phyloP scores from a whole-genome alignment of 2,113 vertebrate genomes.

The Reinhardtius hippoglossoides region DNA sequence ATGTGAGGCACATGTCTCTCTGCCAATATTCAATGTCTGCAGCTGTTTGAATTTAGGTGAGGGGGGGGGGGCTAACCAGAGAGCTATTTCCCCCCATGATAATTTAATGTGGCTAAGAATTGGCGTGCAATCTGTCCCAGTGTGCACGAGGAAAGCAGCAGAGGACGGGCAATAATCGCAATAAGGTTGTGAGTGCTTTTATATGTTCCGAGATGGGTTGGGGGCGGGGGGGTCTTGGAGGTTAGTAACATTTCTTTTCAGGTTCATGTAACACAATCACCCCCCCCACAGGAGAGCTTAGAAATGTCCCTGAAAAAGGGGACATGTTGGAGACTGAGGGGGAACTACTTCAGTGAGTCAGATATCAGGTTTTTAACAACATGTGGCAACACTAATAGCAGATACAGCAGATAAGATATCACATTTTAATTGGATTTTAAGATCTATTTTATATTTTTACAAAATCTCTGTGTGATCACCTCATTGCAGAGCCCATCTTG shows the following conservation, averaged over 20 bases:
- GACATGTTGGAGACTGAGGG: conserved; percentile 3
- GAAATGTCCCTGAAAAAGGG: not conserved
- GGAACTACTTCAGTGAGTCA: not conserved
- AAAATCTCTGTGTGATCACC: not conserved
- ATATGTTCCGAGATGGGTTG: too few species aligned
- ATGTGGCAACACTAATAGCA: not conserved
- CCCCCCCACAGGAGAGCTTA: not conserved
- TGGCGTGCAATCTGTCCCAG: conserved; percentile 35
- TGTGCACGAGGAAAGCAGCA: conserved; percentile 23
- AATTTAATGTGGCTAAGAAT: conserved; percentile 55
- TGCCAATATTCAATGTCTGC: conserved; percentile 55
- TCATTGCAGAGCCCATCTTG: not conserved
- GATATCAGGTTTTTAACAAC: conserved; percentile 3
- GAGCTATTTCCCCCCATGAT: conserved; percentile 42
- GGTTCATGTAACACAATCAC: conserved; percentile 14
- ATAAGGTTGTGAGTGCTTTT: conserved; percentile 17
- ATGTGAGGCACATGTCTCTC: conserved; percentile 59
- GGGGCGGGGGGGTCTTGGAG: not conserved
- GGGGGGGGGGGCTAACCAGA: conserved; percentile 19
- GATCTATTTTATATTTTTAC: too few species aligned
- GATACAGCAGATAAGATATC: too few species aligned
- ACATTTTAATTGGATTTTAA: too few species aligned
- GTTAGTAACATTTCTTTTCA: conserved; percentile 10
- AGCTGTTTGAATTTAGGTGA: conserved; percentile 66
- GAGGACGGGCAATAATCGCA: conserved; percentile 6